Base-by-base conservation (phyloP, 2,797 vertebrate genomes). In the Girardinus metallicus region DNA sequence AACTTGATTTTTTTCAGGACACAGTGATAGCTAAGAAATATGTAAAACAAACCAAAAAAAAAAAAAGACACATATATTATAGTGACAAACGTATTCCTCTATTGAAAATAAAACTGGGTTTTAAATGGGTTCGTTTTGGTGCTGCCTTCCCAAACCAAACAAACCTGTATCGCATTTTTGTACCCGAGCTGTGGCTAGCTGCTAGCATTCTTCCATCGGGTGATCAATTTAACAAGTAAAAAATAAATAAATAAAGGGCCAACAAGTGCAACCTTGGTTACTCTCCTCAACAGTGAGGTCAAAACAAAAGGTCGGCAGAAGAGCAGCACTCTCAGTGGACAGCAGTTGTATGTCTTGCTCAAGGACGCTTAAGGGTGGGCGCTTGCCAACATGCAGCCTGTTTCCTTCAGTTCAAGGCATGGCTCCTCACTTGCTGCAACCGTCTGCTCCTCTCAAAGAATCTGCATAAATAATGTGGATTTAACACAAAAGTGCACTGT, bases 261-360 rank as follows among this genome's bases (percentile, higher is more conserved):
- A 8, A 81, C 71, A 74, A 79, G 83, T 82, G 77, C 82, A 83
- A 70, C 79, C 79, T 84, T 43, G 12, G 83, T 78, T 82, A 18
- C 57, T 78, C 8, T 83, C 74, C 85, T 81, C 83, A 75, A 62
- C 76, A 29, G 44, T 23, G 79, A 91, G 91, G 91, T 91, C 91
- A 89, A 88, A 85, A 86, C 88, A 87, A 80, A 26, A 81, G 92
- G 92, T 92, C 91, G 91, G 75, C 44, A 15, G 21, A 21, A 73
- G 73, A 84, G 80, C 80, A 77, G 66, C 76, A 1, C 49, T 86
- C 76, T 75, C 15, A 84, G 81, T 84, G 78, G 82, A 85, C 83
- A 74, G 77, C 70, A 82, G 85, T 79, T 78, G 76, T 44, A 73
- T 74, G 86, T 83, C 80, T 88, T 89, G 89, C 90, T 92, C 86